A percentile compares a stretch with the other conserved stretches of the same genome.
Conservation (phyloP, 1,140 invertebrate species). For the Rhyzopertha dominica region DNA sequence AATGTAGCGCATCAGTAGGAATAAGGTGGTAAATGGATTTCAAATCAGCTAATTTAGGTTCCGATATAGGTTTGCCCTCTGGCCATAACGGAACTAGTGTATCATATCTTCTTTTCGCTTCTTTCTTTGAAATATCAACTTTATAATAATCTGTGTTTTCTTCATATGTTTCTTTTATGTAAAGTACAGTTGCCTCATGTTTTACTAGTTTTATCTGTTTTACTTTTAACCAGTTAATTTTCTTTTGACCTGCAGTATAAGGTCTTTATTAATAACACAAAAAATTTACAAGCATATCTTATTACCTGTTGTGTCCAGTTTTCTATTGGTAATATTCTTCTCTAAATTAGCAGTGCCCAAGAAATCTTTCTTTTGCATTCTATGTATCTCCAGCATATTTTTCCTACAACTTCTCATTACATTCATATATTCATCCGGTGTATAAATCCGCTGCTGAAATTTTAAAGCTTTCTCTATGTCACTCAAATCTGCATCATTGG, state of each 20-base stretch:
- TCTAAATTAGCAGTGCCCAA: conserved; percentile 14
- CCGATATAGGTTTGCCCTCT: conserved; percentile 9
- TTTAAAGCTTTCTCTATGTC: conserved; percentile 38
- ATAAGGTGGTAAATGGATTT: conserved; percentile 8
- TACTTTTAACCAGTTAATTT: conserved; percentile 14
- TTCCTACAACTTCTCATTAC: conserved; percentile 31
- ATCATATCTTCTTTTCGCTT: conserved; percentile 3
- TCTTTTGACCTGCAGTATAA: background rate
- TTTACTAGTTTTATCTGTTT: conserved; percentile 1
- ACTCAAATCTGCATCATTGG: conserved; percentile 41
- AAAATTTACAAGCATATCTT: no score
- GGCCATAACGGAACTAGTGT: conserved; percentile 9
- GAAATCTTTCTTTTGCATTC: conserved; percentile 26
- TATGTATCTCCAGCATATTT: conserved; percentile 16
- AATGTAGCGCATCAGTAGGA: conserved; percentile 8
- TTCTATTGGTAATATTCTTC: conserved; percentile 6
- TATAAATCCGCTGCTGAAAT: conserved; percentile 34
- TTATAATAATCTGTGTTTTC: conserved; percentile 1
- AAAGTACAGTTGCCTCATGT: conserved; percentile 1
- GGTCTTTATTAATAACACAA: no score
- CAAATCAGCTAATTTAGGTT: conserved; percentile 4
- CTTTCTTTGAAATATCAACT: background rate
- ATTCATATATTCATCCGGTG: conserved; percentile 33
- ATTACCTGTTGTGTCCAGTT: no score
- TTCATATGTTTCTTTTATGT: conserved; percentile 1